Evolutionary conservation across 2,797 vertebrate genomes (phyloP), one percentile per base, ranked within the genome.

Genomic region (Sebastes elongatus): DNA sequence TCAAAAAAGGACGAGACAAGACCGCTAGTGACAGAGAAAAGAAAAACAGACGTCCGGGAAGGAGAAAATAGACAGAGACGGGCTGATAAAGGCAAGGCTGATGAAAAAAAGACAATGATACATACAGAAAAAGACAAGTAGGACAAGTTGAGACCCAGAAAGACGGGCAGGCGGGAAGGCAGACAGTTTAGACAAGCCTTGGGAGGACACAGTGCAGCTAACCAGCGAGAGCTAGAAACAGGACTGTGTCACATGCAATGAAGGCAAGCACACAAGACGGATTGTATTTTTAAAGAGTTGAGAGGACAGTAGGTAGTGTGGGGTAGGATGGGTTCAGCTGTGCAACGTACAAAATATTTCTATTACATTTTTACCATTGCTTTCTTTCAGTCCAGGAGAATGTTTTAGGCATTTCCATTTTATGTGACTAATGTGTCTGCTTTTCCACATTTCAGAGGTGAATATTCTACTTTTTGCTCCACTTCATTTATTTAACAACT

Each of bases 201-300:
- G 87, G 75, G 88, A 92, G 77, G 87, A 90, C 87, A 86, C 80
- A 63, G 84, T 38, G 77, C 76, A 88, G 86, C 89, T 87, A 82
- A 86, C 73, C 84, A 68, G 87, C 22, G 32, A 59, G 72, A 80
- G 81, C 83, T 59, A 35, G 69, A 65, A 93, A 87, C 91, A 87
- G 88, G 84, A 87, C 80, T 32, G 88, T 93, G 94, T 95, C 94
- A 94, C 89, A 93, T 83, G 88, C 69, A 53, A 94, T 95, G 84
- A 94, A 83, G 72, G 64, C 83, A 74, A 88, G 73, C 76, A 11
- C 64, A 42, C 67, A 42, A 89, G 90, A 87, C n/a, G 88, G 81
- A 88, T 93, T 95, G 89, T 92, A 94, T 95, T 88, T 95, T 94
- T 95, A 92, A 95, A 93, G 91, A 91, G 75, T 71, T 78, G 80